phyloP scores from a whole-genome alignment of 2,113 vertebrate species.

The Burhinus oedicnemus region DNA sequence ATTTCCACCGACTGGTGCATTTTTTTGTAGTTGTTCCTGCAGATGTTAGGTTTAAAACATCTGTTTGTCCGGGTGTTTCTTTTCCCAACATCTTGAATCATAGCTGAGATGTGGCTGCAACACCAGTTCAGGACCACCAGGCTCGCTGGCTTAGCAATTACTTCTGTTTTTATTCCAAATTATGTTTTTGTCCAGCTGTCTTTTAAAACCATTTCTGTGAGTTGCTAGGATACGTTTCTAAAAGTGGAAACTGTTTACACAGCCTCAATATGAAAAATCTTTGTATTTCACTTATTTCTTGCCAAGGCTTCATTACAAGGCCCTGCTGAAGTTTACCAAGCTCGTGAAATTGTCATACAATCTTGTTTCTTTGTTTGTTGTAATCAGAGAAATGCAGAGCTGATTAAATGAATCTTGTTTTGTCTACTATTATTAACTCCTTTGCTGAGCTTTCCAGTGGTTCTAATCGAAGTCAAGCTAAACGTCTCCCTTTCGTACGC shows the following conservation, averaged over 20 bases:
- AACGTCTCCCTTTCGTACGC: rapidly evolving
- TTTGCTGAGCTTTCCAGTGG: neutral
- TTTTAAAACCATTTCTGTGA: neutral
- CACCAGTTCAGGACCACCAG: neutral
- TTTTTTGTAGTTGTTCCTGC: neutral
- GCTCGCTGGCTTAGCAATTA: neutral
- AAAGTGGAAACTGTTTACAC: slow-evolving; percentile 52
- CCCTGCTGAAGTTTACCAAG: slow-evolving; percentile 21
- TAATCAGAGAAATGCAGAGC: neutral
- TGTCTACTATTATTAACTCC: neutral
- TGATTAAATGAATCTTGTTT: slow-evolving; percentile 19
- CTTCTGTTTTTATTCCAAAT: slow-evolving; percentile 31
- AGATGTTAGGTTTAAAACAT: neutral
- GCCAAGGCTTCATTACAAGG: slow-evolving; percentile 39
- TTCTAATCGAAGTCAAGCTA: neutral
- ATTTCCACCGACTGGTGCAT: neutral
- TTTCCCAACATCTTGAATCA: neutral
- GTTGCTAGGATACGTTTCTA: slow-evolving; percentile 68
- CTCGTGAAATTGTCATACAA: neutral
- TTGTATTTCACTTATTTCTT: slow-evolving; percentile 21
- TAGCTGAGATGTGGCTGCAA: neutral
- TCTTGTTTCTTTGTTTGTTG: slow-evolving; percentile 27
- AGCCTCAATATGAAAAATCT: slow-evolving; percentile 14
- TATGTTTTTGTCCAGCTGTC: slow-evolving; percentile 39
- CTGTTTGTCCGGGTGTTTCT: neutral